Percentiles rank a stretch among this genome's conserved stretches.
Evolutionary conservation across 2,113 vertebrate genomes (phyloP).

Genomic region (Microcebus jonahi): DNA sequence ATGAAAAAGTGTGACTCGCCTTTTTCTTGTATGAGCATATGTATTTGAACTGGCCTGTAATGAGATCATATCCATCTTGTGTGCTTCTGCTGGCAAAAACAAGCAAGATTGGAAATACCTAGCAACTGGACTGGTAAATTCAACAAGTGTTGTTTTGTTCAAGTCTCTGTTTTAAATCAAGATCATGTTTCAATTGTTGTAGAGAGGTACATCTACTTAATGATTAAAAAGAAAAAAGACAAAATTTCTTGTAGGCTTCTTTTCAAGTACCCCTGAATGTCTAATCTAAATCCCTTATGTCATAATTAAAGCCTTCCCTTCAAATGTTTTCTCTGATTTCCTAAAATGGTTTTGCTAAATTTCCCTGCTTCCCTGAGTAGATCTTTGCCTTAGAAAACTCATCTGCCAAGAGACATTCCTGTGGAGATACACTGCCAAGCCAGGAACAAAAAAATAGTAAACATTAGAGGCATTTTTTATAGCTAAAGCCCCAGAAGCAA

Average conservation of each 20-base stretch:
- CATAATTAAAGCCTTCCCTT: neutral
- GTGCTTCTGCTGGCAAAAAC: neutral
- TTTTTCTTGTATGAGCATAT: neutral
- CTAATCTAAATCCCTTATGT: neutral
- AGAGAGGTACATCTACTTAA: neutral
- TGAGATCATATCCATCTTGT: neutral
- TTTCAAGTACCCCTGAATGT: neutral
- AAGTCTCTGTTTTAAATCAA: neutral
- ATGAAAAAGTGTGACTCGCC: neutral
- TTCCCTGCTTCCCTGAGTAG: constrained; percentile 14
- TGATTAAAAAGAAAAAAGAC: neutral
- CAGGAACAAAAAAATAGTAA: constrained; percentile 62
- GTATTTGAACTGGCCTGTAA: neutral
- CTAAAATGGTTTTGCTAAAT: constrained; percentile 50
- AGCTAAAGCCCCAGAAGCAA: constrained; percentile 58
- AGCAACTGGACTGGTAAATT: neutral
- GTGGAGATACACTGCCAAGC: constrained; percentile 54
- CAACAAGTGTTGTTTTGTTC: neutral
- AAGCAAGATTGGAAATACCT: neutral
- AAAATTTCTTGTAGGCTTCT: neutral
- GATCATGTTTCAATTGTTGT: neutral
- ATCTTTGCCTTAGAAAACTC: constrained; percentile 46
- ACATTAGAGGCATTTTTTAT: constrained; percentile 64
- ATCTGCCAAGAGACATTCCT: constrained; percentile 56
- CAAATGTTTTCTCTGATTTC: constrained; percentile 42